Evolutionary conservation across 2,797 vertebrate species (phyloP).

Genomic region (Falco biarmicus): DNA sequence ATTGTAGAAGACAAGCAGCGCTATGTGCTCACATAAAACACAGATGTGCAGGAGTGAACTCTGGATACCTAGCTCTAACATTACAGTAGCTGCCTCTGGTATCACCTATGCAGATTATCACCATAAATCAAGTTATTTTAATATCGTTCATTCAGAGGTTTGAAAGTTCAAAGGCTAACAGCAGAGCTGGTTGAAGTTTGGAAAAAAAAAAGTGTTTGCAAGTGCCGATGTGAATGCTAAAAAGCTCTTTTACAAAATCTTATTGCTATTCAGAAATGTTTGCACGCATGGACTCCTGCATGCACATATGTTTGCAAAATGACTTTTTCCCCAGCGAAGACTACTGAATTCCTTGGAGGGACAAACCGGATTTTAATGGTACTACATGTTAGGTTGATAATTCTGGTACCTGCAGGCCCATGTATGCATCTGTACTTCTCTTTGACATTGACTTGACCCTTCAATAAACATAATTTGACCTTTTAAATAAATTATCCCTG

Average conservation of each 20-base stretch:
- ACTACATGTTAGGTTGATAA: neutral
- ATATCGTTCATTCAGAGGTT: conserved; percentile 2
- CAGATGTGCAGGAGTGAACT: neutral
- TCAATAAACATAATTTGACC: neutral
- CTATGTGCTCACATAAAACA: neutral
- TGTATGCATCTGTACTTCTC: neutral
- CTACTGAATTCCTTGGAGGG: neutral
- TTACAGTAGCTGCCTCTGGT: neutral
- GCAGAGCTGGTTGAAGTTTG: neutral
- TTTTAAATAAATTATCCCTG: neutral
- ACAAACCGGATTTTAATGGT: neutral
- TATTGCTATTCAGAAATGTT: neutral
- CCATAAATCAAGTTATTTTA: conserved; percentile 22
- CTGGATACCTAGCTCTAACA: neutral
- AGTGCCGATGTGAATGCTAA: neutral
- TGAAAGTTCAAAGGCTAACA: neutral
- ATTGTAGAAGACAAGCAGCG: neutral
- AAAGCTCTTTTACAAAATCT: neutral
- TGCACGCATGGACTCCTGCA: neutral
- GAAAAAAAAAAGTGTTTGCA: neutral
- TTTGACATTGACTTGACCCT: neutral
- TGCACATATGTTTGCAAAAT: neutral
- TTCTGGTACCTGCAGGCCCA: neutral
- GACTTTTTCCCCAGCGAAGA: neutral
- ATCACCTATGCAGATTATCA: conserved; percentile 4